Conservation (phyloP, 2,113 vertebrate genomes). For the Cariama cristata region DNA sequence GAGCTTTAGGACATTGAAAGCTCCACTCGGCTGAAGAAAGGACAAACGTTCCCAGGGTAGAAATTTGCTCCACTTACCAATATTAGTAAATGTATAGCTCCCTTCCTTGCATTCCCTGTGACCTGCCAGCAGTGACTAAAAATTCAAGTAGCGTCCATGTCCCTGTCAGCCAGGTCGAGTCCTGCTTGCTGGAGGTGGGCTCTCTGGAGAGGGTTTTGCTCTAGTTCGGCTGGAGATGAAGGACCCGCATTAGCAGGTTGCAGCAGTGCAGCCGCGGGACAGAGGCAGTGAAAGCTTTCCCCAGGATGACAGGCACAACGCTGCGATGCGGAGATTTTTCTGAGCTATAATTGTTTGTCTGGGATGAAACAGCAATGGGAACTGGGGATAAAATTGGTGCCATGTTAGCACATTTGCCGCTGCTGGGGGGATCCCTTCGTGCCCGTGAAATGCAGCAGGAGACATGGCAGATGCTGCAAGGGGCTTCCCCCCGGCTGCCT, state of each 20-base stretch:
- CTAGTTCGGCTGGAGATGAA: background rate
- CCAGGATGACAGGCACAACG: background rate
- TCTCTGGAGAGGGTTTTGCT: background rate
- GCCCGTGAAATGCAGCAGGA: background rate
- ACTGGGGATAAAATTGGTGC: background rate
- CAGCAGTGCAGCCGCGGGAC: background rate
- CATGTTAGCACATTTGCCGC: background rate
- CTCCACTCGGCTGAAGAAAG: background rate
- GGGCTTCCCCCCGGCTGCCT: background rate
- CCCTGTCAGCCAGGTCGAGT: background rate
- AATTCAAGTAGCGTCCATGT: rapidly evolving
- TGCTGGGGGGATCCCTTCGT: background rate
- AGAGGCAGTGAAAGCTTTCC: background rate
- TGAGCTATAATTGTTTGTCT: background rate
- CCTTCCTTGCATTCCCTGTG: background rate
- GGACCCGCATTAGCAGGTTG: background rate
- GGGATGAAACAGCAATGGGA: background rate
- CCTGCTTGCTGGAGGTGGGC: background rate
- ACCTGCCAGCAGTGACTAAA: background rate
- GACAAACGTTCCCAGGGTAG: background rate
- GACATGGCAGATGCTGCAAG: background rate
- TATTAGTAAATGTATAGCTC: background rate
- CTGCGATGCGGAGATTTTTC: rapidly evolving
- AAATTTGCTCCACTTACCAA: background rate
- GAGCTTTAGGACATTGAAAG: background rate